Evolutionary conservation across 2,888 invertebrate genomes (phyloP).

Genomic region (Dasypogon diadema): DNA sequence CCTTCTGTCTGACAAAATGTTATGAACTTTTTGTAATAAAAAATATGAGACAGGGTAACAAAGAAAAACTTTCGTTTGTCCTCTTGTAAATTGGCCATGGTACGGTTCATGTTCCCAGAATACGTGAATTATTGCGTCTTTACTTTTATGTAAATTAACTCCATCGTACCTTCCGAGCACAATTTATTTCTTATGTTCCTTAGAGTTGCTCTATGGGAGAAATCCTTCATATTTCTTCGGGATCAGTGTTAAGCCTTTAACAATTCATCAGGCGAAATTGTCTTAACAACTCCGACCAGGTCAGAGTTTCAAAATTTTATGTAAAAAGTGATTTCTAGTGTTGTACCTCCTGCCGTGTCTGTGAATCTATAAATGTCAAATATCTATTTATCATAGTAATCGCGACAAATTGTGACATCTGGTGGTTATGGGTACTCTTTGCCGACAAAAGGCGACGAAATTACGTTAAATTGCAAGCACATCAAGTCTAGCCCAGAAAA

Average conservation of each 20-base stretch:
- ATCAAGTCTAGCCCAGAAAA: conserved; percentile 20
- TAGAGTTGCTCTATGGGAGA: neutral
- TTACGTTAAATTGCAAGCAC: conserved; percentile 32
- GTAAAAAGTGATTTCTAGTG: neutral
- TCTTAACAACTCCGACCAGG: neutral
- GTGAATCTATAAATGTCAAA: conserved; percentile 33
- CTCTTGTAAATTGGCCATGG: neutral
- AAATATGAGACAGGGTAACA: neutral
- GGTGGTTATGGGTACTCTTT: conserved; percentile 33
- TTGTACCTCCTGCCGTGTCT: neutral
- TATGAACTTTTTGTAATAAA: conserved; percentile 34
- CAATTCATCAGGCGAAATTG: neutral
- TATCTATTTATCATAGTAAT: conserved; percentile 51
- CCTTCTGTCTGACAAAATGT: conserved; percentile 42
- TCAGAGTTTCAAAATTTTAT: conserved; percentile 11
- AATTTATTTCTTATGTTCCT: conserved; percentile 17
- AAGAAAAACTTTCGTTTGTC: neutral
- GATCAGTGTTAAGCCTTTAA: no score
- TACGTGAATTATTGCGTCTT: conserved; percentile 31
- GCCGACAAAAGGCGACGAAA: neutral
- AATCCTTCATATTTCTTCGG: no score
- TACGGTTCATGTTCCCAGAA: conserved; percentile 29
- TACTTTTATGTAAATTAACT: conserved; percentile 35
- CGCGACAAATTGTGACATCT: conserved; percentile 50
- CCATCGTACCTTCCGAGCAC: conserved; percentile 1